phyloP scores from a whole-genome alignment of 2,113 vertebrate genomes.

The Chamaetylas fuelleborni region DNA sequence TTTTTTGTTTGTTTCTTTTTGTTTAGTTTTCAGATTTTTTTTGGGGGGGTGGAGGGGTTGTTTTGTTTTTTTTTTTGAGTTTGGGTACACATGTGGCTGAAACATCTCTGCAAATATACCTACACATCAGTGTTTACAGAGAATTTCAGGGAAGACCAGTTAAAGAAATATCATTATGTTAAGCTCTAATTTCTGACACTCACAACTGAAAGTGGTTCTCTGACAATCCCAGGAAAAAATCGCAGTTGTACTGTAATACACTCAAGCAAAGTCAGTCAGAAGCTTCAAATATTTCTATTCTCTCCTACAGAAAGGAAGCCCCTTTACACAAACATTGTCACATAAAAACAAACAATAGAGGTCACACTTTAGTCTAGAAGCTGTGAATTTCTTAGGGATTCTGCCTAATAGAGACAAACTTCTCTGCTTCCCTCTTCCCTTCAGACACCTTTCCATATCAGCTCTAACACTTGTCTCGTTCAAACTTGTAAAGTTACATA shows the following conservation, averaged over 20 bases:
- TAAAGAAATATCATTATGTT: background rate
- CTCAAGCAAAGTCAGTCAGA: background rate
- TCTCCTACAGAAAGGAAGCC: background rate
- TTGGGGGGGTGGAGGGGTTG: too few species aligned
- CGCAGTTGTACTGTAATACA: background rate
- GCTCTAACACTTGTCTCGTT: background rate
- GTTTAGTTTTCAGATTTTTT: background rate
- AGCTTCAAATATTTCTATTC: background rate
- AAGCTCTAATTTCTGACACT: background rate
- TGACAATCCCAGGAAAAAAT: background rate
- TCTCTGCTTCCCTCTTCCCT: background rate
- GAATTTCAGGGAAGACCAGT: background rate
- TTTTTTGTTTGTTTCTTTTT: background rate
- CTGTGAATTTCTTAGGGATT: background rate
- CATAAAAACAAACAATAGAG: background rate
- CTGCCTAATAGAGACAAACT: background rate
- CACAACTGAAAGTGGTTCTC: background rate
- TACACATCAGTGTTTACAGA: background rate
- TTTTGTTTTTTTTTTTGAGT: background rate
- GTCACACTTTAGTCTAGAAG: background rate
- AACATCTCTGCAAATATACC: background rate
- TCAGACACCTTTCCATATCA: background rate
- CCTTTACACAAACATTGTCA: background rate
- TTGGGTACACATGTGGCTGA: background rate
- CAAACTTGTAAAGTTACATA: background rate